Percentiles rank a stretch among this genome's conserved stretches.
Conservation (phyloP, 2,888 invertebrate species). For the Nomada ferruginata region DNA sequence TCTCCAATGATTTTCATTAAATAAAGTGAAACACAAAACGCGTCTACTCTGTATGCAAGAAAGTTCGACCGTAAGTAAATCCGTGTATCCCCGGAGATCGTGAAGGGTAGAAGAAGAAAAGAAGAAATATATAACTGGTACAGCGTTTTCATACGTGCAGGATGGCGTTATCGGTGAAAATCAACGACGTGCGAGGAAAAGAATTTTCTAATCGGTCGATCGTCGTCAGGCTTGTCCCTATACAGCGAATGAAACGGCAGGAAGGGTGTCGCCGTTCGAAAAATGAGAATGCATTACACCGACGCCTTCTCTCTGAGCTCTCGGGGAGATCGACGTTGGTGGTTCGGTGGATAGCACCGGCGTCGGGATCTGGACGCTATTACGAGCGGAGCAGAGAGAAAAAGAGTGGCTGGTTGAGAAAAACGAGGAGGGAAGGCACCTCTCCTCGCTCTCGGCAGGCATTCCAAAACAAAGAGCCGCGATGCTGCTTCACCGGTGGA, state of each 20-base stretch:
- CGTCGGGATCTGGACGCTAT: constrained; percentile 80
- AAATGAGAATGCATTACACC: constrained; percentile 80
- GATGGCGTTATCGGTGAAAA: constrained; percentile 28
- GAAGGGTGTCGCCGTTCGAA: constrained; percentile 71
- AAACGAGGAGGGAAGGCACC: constrained; percentile 62
- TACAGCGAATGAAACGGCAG: constrained; percentile 39
- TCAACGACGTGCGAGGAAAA: constrained; percentile 44
- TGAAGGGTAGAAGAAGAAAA: not conserved
- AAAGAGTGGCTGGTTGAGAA: constrained; percentile 46
- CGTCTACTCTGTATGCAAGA: not conserved
- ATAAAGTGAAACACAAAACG: too few relatives aligned
- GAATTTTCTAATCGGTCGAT: constrained; percentile 64
- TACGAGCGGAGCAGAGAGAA: constrained; percentile 72
- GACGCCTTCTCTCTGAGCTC: constrained; percentile 73
- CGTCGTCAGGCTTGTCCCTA: constrained; percentile 40
- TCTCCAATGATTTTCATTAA: too few relatives aligned
- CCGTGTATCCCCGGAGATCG: not conserved
- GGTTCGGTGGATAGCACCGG: constrained; percentile 78
- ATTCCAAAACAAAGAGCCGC: constrained; percentile 83
- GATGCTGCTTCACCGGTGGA: constrained; percentile 81
- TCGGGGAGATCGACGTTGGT: constrained; percentile 83
- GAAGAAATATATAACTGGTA: not conserved
- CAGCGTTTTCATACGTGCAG: constrained; percentile 4
- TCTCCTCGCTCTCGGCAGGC: constrained; percentile 75
- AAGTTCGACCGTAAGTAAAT: too few relatives aligned